Conservation (phyloP, 2,113 vertebrate species). For the Lophura nycthemera region DNA sequence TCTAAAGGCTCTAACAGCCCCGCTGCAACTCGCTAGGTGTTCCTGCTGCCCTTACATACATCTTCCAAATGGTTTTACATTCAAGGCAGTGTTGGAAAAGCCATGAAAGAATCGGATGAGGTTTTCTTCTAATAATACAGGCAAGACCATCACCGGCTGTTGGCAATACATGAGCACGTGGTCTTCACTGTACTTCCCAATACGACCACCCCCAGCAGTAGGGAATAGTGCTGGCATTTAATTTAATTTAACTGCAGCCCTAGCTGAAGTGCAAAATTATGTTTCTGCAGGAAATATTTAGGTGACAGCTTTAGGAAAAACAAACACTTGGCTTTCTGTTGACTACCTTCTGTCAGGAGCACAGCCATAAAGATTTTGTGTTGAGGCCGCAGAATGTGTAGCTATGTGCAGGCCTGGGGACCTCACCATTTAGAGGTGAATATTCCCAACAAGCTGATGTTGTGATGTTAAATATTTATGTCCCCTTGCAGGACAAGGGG, state of each 20-base stretch:
- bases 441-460: background rate
- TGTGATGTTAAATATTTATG: background rate
- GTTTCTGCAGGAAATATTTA: background rate
- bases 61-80: background rate
- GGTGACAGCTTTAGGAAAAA: background rate
- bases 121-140: background rate
- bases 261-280: background rate
- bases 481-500: background rate
- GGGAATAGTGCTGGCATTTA: background rate
- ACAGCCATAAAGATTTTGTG: background rate
- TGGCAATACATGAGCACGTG: accelerated
- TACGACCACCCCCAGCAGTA: background rate
- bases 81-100: background rate
- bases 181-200: background rate
- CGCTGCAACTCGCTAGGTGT: background rate
- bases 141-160: accelerated
- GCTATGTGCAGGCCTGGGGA: background rate
- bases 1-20: background rate
- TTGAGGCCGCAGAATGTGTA: background rate
- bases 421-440: background rate
- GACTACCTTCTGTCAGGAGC: background rate
- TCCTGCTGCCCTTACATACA: background rate
- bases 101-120: background rate
- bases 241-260: background rate
- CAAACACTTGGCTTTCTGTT: background rate